Evolutionary conservation across 2,113 vertebrate species (phyloP).

Genomic region (Brienomyrus longianalis): DNA sequence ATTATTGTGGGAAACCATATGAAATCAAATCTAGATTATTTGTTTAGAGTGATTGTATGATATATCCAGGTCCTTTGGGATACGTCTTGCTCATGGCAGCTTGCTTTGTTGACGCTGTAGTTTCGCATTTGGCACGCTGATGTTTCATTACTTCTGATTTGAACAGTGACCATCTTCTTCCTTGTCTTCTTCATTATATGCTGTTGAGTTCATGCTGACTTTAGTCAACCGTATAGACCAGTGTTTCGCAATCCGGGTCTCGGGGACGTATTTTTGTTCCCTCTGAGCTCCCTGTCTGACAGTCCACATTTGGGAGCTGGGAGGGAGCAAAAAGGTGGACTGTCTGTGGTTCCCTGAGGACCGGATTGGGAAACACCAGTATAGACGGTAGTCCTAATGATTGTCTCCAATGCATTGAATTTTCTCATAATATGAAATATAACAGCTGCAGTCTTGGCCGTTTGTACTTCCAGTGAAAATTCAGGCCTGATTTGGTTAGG

Average conservation of each 20-base stretch:
- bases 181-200: background rate
- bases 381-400: background rate
- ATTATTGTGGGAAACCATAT: background rate
- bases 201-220: background rate
- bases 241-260: background rate
- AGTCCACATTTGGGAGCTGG: background rate
- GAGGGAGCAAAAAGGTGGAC: background rate
- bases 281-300: background rate
- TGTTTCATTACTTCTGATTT: background rate
- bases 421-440: background rate
- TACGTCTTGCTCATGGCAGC: background rate
- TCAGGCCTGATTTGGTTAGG: background rate
- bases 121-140: background rate
- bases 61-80: background rate
- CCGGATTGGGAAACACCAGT: background rate
- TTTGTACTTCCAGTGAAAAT: background rate
- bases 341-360: background rate
- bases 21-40: background rate
- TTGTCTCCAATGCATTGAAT: background rate
- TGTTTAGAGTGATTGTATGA: background rate
- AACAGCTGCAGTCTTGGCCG: background rate
- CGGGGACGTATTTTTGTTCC: background rate
- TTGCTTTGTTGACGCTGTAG: background rate
- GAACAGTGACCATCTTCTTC: background rate
- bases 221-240: background rate